Conservation (phyloP, 2,888 invertebrate species). For the Shargacucullia verbasci region DNA sequence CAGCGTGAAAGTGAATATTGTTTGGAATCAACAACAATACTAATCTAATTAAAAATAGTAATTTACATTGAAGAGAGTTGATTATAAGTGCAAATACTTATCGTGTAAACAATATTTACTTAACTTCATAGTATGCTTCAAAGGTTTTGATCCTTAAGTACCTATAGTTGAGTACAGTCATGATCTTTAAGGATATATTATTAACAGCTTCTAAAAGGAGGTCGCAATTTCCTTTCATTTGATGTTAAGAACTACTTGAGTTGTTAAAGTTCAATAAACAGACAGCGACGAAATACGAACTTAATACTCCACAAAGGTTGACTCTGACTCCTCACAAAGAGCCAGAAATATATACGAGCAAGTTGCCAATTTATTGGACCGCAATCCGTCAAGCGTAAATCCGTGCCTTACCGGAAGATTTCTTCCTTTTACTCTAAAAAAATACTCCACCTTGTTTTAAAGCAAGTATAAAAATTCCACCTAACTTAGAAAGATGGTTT, state of each 20-base stretch:
- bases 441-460: conserved; percentile 39
- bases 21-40: too few species aligned
- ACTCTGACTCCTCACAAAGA: conserved; percentile 36
- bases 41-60: too few species aligned
- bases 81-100: neutral
- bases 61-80: too few species aligned
- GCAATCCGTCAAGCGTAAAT: conserved; percentile 59
- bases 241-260: conserved; percentile 52
- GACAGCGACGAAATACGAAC: conserved; percentile 45
- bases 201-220: conserved; percentile 31
- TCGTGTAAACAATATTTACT: neutral
- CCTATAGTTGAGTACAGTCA: too few species aligned
- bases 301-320: conserved; percentile 47
- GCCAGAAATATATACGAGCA: conserved; percentile 53
- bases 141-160: too few species aligned
- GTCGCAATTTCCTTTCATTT: conserved; percentile 43
- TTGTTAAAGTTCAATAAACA: conserved; percentile 50
- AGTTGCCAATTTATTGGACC: conserved; percentile 59
- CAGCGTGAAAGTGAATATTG: too few species aligned
- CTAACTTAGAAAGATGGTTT: conserved; percentile 4
- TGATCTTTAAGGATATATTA: conserved; percentile 11
- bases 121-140: too few species aligned
- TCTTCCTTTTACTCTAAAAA: conserved; percentile 40
- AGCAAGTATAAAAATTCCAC: conserved; percentile 26
- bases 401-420: conserved; percentile 50